Conservation (phyloP, 1,140 invertebrate genomes). For the Bicyclus anynana region DNA sequence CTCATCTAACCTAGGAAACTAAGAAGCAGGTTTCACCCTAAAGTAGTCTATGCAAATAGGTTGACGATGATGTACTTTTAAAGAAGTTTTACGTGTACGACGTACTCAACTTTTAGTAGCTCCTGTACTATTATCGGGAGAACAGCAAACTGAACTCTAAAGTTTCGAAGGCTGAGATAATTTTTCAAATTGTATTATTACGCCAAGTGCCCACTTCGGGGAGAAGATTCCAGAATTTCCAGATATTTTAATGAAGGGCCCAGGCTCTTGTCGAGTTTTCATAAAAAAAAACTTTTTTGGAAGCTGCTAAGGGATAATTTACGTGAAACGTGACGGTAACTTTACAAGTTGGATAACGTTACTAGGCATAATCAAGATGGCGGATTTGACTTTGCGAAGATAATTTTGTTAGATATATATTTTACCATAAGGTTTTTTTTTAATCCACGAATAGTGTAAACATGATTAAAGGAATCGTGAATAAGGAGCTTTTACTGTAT, state of each 20-base stretch:
- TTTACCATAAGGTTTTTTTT: no score
- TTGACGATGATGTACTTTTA: no score
- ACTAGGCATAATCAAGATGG: constrained; percentile 7
- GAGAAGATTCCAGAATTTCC: constrained; percentile 7
- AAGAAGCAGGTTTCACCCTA: no score
- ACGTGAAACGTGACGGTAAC: constrained; percentile 18
- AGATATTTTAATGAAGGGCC: constrained; percentile 37
- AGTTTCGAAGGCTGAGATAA: constrained; percentile 24
- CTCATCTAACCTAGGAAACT: no score
- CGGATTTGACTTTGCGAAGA: neutral
- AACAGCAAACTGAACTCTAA: constrained; percentile 18
- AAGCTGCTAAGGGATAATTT: constrained; percentile 19
- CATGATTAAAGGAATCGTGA: no score
- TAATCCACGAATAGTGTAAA: no score
- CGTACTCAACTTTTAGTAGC: neutral
- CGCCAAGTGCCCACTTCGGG: constrained; percentile 22
- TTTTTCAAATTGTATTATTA: constrained; percentile 38
- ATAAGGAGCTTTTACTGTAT: no score
- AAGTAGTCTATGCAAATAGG: no score
- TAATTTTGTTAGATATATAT: neutral
- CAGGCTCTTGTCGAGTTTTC: constrained; percentile 17
- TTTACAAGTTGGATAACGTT: constrained; percentile 16
- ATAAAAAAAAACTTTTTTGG: constrained; percentile 29
- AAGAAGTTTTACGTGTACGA: no score
- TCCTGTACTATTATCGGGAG: neutral